phyloP scores from a whole-genome alignment of 92 coral and sea anemone species.

The Virgularia gustaviana region DNA sequence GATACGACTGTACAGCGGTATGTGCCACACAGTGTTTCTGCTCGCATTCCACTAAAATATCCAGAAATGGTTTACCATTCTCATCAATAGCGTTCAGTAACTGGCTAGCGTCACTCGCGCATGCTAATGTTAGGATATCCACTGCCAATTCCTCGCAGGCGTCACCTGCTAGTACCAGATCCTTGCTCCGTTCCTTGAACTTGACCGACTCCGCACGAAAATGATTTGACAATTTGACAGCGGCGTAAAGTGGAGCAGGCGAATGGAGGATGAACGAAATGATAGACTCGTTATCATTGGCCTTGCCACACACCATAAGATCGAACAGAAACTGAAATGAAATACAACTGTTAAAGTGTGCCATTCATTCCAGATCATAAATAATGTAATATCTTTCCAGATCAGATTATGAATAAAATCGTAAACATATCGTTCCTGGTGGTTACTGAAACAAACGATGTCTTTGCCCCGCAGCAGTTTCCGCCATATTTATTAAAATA shows the following conservation, averaged over 20 bases:
- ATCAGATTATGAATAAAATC: too few relatives aligned
- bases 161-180: constrained; percentile 78
- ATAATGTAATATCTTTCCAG: too few relatives aligned
- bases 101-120: constrained; percentile 76
- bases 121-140: constrained; percentile 87
- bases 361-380: too few relatives aligned
- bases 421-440: too few relatives aligned
- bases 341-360: not conserved
- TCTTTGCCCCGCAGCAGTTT: too few relatives aligned
- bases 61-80: constrained; percentile 83
- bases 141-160: constrained; percentile 93
- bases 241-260: constrained; percentile 96
- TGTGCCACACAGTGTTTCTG: constrained; percentile 94
- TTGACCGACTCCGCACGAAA: constrained; percentile 82
- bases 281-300: constrained; percentile 70
- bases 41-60: constrained; percentile 86
- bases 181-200: constrained; percentile 92
- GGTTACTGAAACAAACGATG: too few relatives aligned
- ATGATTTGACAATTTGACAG: constrained; percentile 89
- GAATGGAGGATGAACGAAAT: constrained; percentile 87
- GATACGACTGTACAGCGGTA: constrained; percentile 89
- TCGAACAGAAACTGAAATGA: constrained; percentile 76
- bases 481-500: too few relatives aligned
- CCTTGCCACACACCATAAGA: constrained; percentile 92
- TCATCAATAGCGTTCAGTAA: constrained; percentile 89